These are phyloP conservation scores for Bombus haemorrhoidalis DNA, from an alignment of 1,140 invertebrate species.

Conservation along the genomic window DNA sequence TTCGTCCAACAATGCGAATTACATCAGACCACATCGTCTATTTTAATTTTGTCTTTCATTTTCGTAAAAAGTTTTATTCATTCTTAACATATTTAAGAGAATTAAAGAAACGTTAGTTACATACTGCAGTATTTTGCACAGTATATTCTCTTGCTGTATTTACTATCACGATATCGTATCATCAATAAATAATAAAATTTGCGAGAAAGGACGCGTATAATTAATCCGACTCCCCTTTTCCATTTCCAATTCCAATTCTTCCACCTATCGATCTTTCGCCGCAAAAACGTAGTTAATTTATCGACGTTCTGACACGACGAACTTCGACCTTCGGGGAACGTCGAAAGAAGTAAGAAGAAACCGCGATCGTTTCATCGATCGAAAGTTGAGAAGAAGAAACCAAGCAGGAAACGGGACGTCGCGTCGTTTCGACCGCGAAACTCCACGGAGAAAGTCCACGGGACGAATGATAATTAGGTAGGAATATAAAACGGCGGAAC, in stretches of 20 bases:
- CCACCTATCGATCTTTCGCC: background rate
- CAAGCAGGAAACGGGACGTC: slow-evolving; percentile 25
- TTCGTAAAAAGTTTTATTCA: too few species aligned
- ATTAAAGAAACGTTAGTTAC: too few species aligned
- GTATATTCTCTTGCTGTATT: too few species aligned
- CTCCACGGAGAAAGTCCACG: slow-evolving; percentile 13
- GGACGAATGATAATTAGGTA: slow-evolving; percentile 61
- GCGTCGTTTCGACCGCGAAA: slow-evolving; percentile 27
- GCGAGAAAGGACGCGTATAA: background rate
- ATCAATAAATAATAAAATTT: background rate
- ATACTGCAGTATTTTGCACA: background rate
- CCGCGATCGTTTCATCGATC: slow-evolving; percentile 22
- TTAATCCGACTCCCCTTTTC: background rate
- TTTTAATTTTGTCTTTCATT: too few species aligned
- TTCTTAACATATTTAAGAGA: too few species aligned
- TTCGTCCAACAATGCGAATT: too few species aligned
- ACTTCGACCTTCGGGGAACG: background rate
- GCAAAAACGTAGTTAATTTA: slow-evolving; percentile 4
- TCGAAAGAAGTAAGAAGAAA: background rate
- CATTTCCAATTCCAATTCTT: background rate
- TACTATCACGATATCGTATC: accelerated
- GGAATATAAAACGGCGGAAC: slow-evolving; percentile 54
- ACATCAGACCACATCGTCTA: too few species aligned
- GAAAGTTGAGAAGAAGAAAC: background rate
- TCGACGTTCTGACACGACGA: background rate